Percentiles rank a stretch among this genome's conserved stretches.
Conservation (phyloP, 2,797 vertebrate genomes). For the Typhlichthys subterraneus region DNA sequence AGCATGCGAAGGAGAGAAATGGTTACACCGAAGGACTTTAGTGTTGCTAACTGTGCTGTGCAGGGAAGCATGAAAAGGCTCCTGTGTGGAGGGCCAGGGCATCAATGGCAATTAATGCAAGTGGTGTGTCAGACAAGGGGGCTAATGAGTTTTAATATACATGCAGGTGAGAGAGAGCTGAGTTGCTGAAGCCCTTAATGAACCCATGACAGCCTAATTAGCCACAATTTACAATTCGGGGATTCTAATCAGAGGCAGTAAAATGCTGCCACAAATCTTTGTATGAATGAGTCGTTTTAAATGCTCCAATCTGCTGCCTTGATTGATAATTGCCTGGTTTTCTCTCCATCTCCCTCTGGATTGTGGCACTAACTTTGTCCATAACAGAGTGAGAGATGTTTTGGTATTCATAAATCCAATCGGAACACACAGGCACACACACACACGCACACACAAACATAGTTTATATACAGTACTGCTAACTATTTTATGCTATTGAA, state of each 20-base stretch:
- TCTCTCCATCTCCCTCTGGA: constrained; percentile 42
- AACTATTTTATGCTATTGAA: neutral
- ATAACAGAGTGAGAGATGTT: constrained; percentile 77
- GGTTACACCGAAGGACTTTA: constrained; percentile 47
- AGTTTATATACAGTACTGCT: neutral
- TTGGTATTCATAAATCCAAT: constrained; percentile 78
- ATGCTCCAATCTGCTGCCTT: constrained; percentile 94
- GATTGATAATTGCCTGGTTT: constrained; percentile 91
- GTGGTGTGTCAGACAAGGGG: constrained; percentile 96
- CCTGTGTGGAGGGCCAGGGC: constrained; percentile 70
- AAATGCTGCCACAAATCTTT: constrained; percentile 92
- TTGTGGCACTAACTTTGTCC: constrained; percentile 82
- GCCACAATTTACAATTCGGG: constrained; percentile 98
- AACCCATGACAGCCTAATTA: constrained; percentile 99
- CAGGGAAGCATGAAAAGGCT: constrained; percentile 76
- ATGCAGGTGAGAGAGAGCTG: constrained; percentile 97
- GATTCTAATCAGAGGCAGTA: constrained; percentile 95
- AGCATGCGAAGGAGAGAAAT: constrained; percentile 14
- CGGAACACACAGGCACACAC: constrained; percentile 3
- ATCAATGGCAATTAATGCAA: constrained; percentile 96
- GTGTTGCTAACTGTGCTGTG: constrained; percentile 59
- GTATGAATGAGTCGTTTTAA: constrained; percentile 93
- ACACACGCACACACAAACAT: constrained; percentile 9
- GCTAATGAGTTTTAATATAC: constrained; percentile 99
- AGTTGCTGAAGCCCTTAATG: constrained; percentile 98